Conservation (phyloP, 2,888 invertebrate genomes). For the Drosophila ezoana region DNA sequence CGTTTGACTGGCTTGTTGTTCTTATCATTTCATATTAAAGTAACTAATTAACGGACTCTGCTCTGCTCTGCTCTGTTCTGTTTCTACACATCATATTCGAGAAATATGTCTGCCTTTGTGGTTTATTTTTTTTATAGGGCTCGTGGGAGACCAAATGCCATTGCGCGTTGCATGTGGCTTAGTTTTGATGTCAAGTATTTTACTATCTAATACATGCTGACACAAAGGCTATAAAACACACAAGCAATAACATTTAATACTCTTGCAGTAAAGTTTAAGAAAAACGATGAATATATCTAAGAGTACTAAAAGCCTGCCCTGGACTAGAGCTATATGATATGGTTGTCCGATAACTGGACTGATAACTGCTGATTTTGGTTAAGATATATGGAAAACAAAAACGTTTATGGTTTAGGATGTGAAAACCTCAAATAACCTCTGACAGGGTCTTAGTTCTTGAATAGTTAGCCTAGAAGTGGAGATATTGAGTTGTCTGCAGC, state of each 20-base stretch:
- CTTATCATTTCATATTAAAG: slow-evolving; percentile 60
- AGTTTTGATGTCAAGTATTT: slow-evolving; percentile 36
- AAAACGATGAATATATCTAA: too few species aligned
- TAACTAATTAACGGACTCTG: slow-evolving; percentile 57
- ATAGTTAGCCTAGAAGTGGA: too few species aligned
- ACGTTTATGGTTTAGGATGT: too few species aligned
- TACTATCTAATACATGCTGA: slow-evolving; percentile 34
- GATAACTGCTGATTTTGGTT: too few species aligned
- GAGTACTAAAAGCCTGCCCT: too few species aligned
- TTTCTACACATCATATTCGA: slow-evolving; percentile 29
- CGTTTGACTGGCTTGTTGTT: slow-evolving; percentile 19
- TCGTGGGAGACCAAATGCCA: slow-evolving; percentile 47
- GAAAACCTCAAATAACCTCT: too few species aligned
- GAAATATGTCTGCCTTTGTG: slow-evolving; percentile 16
- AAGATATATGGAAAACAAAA: too few species aligned
- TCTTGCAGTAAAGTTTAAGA: too few species aligned
- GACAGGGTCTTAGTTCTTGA: too few species aligned
- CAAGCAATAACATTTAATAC: too few species aligned
- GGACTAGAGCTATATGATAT: too few species aligned
- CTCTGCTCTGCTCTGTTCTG: slow-evolving; percentile 29
- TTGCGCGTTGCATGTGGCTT: slow-evolving; percentile 36
- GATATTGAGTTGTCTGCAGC: background rate
- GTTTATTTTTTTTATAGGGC: slow-evolving; percentile 44
- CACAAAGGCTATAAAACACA: background rate
- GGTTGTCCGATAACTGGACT: too few species aligned